Evolutionary conservation across 2,113 vertebrate genomes (phyloP).

Genomic region (Patagioenas fasciata): DNA sequence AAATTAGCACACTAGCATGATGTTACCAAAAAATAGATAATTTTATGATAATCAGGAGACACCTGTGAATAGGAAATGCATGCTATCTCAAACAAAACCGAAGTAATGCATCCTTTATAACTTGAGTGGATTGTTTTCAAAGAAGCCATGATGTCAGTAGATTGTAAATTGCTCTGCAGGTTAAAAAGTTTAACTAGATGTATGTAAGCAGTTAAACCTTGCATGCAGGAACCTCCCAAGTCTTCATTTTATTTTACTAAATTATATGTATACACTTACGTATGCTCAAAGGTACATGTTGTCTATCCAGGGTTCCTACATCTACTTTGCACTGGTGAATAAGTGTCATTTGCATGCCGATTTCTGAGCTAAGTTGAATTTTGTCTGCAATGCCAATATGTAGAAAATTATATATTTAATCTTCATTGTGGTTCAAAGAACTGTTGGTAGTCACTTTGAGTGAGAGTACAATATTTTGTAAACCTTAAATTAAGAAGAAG

Average conservation of each 20-base stretch:
- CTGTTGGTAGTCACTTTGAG: background rate
- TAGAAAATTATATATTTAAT: background rate
- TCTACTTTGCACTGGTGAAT: background rate
- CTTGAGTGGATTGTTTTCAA: background rate
- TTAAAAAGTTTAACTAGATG: background rate
- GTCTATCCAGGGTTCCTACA: background rate
- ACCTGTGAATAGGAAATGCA: background rate
- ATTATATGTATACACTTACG: background rate
- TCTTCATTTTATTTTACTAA: background rate
- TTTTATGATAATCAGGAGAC: background rate
- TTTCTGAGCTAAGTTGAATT: background rate
- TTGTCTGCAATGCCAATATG: background rate
- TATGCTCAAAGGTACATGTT: background rate
- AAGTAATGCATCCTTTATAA: background rate
- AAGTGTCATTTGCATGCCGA: background rate
- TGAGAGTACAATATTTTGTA: background rate
- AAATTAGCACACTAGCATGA: background rate
- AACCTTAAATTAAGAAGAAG: background rate
- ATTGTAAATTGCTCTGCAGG: background rate
- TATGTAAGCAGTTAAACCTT: background rate
- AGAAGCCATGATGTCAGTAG: background rate
- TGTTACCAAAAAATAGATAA: background rate
- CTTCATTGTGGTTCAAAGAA: background rate
- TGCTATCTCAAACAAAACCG: background rate
- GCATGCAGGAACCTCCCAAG: background rate